These are phyloP conservation scores for Drosophila birchii DNA, from an alignment of 2,888 invertebrate genomes.

Conservation along the genomic window DNA sequence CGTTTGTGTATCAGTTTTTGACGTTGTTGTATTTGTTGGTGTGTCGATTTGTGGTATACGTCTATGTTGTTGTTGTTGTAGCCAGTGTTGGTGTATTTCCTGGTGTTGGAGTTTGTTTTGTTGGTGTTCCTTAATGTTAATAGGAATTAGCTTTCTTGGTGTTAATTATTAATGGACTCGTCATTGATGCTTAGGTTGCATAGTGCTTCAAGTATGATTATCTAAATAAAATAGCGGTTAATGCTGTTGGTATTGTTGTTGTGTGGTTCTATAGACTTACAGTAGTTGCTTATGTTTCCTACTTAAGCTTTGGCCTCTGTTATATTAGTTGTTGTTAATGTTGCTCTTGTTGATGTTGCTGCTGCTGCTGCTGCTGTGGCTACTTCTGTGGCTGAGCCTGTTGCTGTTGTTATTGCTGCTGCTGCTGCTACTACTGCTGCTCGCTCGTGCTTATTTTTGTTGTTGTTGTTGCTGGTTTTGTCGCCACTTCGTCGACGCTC, in stretches of 20 bases:
- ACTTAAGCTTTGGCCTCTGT: neutral
- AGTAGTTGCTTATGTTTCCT: conserved; percentile 40
- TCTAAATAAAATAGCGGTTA: conserved; percentile 14
- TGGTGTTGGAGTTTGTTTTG: neutral
- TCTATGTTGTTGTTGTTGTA: neutral
- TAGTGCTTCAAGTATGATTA: neutral
- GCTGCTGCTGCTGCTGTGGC: conserved; percentile 25
- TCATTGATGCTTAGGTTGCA: neutral
- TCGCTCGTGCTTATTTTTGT: conserved; percentile 48
- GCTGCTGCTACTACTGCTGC: conserved; percentile 58
- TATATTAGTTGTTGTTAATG: conserved; percentile 5
- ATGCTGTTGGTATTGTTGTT: conserved; percentile 26
- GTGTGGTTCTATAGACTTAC: conserved; percentile 62
- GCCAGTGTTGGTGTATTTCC: neutral
- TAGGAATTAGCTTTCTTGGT: conserved; percentile 1
- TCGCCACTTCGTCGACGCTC: conserved; percentile 57
- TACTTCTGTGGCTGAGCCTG: conserved; percentile 49
- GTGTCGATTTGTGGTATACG: neutral
- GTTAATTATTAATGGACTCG: neutral
- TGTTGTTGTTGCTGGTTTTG: conserved; percentile 35
- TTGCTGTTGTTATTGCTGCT: conserved; percentile 43
- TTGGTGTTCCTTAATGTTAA: neutral
- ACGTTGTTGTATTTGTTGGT: conserved; percentile 49
- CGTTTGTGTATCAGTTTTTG: conserved; percentile 14
- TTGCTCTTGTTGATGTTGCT: conserved; percentile 11